A percentile compares a stretch with the other conserved stretches of the same genome.
Evolutionary conservation across 1,140 invertebrate genomes (phyloP).

Genomic region (Belonocnema kinseyi): DNA sequence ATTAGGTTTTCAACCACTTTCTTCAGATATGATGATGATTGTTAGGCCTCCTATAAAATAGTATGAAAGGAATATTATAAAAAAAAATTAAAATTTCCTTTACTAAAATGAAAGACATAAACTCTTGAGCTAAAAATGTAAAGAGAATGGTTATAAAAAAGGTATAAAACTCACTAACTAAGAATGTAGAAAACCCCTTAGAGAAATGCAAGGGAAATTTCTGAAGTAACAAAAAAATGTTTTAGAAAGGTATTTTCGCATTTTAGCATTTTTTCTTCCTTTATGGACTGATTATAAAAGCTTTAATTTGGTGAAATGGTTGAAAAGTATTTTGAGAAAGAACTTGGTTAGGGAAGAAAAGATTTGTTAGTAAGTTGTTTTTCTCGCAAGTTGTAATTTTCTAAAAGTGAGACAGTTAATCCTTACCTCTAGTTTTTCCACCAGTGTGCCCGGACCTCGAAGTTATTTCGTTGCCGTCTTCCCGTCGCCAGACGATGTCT

Average conservation of each 20-base stretch:
- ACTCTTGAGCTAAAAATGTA: neutral
- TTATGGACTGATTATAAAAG: neutral
- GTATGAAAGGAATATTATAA: neutral
- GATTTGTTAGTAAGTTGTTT: neutral
- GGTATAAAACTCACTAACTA: neutral
- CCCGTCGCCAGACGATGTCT: constrained; percentile 89
- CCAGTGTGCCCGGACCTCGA: constrained; percentile 81
- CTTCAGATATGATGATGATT: no score
- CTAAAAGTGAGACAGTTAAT: constrained; percentile 8
- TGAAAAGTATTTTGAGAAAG: neutral
- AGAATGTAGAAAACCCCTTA: neutral
- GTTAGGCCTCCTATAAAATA: no score
- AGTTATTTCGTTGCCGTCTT: constrained; percentile 90
- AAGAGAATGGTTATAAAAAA: neutral
- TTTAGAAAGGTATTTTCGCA: neutral
- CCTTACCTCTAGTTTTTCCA: constrained; percentile 83
- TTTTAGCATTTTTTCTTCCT: neutral
- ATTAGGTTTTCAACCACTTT: no score
- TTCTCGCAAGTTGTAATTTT: neutral
- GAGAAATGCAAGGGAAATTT: neutral
- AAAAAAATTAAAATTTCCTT: neutral
- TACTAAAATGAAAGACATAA: neutral
- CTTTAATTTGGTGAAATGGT: neutral
- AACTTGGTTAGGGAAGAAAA: neutral
- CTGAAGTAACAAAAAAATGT: neutral